Base-by-base conservation (phyloP, 1,140 invertebrate genomes). In the Littorina saxatilis region DNA sequence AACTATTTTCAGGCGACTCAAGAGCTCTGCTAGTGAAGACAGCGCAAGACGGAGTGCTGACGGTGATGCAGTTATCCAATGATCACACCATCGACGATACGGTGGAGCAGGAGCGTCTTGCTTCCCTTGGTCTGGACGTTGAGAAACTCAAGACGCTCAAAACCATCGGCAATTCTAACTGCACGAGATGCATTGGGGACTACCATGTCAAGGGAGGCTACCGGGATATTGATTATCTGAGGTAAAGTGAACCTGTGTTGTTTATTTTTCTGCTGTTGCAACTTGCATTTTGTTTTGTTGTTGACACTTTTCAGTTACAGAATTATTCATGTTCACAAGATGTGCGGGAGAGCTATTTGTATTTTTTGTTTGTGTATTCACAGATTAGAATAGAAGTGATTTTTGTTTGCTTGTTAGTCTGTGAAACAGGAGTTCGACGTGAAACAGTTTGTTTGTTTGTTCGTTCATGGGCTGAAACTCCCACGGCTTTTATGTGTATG, bases 181-280 rank as follows among this genome's bases (percentile, higher is more conserved):
- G 92, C 82, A 94, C 93, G 0, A 91, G 97, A 52, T 98, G 97
- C 87, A 92, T 98, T 32, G 97, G 97, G n/a, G 97, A 98, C 92
- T 97, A 97, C 89, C 93, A 96, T 82, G 95, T 98, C 0, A 98
- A 98, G 93, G 96, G 95, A 1, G 95, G 95, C 5, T 97, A 97
- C 86, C 96, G 95, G 90, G 96, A 97, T 80, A 96, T 96, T 88
- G 96, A 96, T 29, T 94, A 95, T 79, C 78, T 93, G 9, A 88
- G 88, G 92, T 93, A 84, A 77, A n/a, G n/a, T n/a, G 80, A 79
- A 5, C 23, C 2, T 63, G 4, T 20, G 1, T 50, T 50, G 20
- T 7, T 50, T 50, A 50, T 20, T 50, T 11, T 7, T 50, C 9
- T 50, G 47, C 9, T 50, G 47, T 50, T 7, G n/a, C n/a, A n/a